Evolutionary conservation across 1,140 invertebrate species (phyloP).

Genomic region (Cyrtorhinus lividipennis): DNA sequence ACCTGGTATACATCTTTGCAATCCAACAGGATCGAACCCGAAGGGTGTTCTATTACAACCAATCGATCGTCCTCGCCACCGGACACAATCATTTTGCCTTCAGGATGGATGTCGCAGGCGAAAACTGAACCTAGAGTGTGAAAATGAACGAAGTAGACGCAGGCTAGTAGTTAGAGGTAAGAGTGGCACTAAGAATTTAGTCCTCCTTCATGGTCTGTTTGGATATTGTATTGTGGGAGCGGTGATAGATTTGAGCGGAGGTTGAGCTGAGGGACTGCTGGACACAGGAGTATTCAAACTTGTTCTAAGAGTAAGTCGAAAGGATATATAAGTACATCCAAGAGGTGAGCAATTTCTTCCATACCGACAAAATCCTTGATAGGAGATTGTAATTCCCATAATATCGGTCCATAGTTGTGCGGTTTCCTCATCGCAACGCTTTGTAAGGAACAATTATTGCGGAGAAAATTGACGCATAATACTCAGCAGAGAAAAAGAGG

Average conservation of each 20-base stretch:
- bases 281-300: neutral
- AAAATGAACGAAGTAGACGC: neutral
- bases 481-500: no score
- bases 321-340: no score
- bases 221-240: neutral
- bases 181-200: neutral
- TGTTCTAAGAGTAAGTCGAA: neutral
- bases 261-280: no score
- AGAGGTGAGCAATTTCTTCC: no score
- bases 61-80: slow-evolving; percentile 7
- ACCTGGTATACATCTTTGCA: neutral
- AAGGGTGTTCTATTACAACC: neutral
- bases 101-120: neutral
- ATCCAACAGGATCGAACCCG: neutral
- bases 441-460: no score
- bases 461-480: no score
- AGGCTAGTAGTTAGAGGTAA: neutral
- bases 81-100: neutral
- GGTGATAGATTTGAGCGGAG: neutral
- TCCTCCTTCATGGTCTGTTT: neutral
- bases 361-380: no score
- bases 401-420: no score
- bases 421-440: no score
- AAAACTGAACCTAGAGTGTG: neutral
- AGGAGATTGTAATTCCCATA: no score